A percentile compares a stretch with the other conserved stretches of the same genome.
These are phyloP conservation scores for Sciurus carolinensis DNA, from an alignment of 2,797 vertebrate genomes.

Conservation along the genomic window DNA sequence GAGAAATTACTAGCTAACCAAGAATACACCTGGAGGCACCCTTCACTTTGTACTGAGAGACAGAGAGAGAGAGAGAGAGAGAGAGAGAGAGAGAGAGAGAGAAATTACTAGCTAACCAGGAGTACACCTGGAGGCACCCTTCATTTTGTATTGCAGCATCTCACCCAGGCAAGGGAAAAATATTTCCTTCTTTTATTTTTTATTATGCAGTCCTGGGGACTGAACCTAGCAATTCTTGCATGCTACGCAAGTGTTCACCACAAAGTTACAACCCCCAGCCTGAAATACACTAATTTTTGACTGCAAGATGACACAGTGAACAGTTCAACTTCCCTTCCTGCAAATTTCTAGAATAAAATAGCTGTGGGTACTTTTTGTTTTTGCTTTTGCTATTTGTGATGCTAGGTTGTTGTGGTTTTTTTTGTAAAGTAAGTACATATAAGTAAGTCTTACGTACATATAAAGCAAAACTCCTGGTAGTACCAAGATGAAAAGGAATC, in stretches of 20 bases:
- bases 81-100: not conserved
- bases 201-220: not conserved
- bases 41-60: not conserved
- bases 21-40: not conserved
- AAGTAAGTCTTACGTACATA: not conserved
- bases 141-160: not conserved
- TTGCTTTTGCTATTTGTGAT: not conserved
- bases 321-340: not conserved
- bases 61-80: not conserved
- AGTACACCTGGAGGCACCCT: not conserved
- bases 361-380: not conserved
- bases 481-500: not conserved
- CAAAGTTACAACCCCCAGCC: no score
- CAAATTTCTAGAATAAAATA: slow-evolving; percentile 3
- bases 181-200: not conserved
- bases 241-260: no score
- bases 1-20: not conserved
- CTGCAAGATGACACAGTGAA: not conserved
- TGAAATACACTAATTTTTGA: not conserved
- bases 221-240: not conserved
- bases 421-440: no score
- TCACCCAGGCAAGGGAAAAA: not conserved
- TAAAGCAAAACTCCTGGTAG: not conserved
- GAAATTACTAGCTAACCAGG: not conserved
- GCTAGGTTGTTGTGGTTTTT: no score